Evolutionary conservation across 2,113 vertebrate genomes (phyloP), one percentile per base, ranked within the genome.

Genomic region (Eurypyga helias): DNA sequence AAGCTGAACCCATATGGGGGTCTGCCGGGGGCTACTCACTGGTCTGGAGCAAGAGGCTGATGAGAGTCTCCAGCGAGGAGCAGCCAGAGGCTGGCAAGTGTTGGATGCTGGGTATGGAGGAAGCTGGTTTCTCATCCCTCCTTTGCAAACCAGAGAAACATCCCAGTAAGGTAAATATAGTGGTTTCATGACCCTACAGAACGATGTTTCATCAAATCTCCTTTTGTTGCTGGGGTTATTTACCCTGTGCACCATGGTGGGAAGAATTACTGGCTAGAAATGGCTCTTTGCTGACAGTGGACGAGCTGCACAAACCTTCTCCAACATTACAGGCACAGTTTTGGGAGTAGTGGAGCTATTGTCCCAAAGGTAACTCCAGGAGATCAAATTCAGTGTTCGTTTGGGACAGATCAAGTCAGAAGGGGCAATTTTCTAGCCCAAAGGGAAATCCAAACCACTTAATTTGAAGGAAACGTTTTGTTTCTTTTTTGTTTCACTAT

Each of bases 321-420:
- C 51, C 0, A 1, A 13, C 0, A 1, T 43, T 54, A n/a, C 26
- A 29, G 38, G 57, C 23, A 43, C 18, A 41, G 26, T 21, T 71
- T 77, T 25, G 54, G 46, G 18, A 80, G 9, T 19, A 62, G 13
- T 18, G 31, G 51, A 21, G 51, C 6, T 77, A 71, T 54, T 71
- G 28, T 77, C 46, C 16, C 31, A 28, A 18, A 5, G 41, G 15
- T 72, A 20, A 31, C 43, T 33, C 33, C 41, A 62, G 34, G 66
- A 45, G 36, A 83, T 79, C 20, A 34, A 46, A 79, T 62, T 33
- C 48, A 8, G 25, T 57, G 25, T 64, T 79, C 8, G 1, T 57
- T 71, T 24, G 31, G 41, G 36, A 34, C 61, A 88, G n/a, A 76
- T 58, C 7, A 67, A 61, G 46, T 67, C 46, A 36, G 20, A 51